Evolutionary conservation across 2,797 vertebrate genomes (phyloP), one percentile per base, ranked within the genome.

Genomic region (Naso thynnoides): DNA sequence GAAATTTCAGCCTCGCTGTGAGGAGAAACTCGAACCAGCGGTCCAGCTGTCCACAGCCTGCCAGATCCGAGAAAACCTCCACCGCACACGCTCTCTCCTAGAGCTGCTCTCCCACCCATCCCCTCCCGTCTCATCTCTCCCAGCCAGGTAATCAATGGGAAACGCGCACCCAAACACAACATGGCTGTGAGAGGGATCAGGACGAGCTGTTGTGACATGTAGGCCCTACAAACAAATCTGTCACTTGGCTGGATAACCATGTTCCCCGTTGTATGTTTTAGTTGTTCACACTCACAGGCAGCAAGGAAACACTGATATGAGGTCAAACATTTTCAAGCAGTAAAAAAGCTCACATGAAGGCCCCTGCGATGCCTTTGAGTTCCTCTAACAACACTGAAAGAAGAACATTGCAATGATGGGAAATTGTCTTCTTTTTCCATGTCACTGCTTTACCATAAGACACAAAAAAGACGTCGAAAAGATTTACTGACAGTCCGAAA

Each of bases 1-100:
- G 94, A 93, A 94, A 95, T 95, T 94, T 94, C 94, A 94, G 91
- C 91, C 92, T 89, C 60, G 14, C 88, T 83, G 81, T 85, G 91
- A 88, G 76, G 64, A 85, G 94, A 94, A 95, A 94, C 92, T 88
- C 69, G 81, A 94, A 94, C 92, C 73, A 52, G 64, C 47, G 86
- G 90, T 88, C 94, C 94, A 95, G 94, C 94, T 94, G 94, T 93
- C 92, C 64, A 67, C 83, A 83, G 88, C 85, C 83, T 85, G 88
- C 87, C 84, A 83, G 58, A 77, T 63, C 73, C 6, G 49, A 85
- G 76, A 83, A 86, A 87, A 79, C 68, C 78, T 78, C 84, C 73
- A 23, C 69, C 73, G 67, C 84, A 86, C 83, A 78, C 74, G 36
- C 61, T 88, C 83, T 82, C 76, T 55, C 70, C 55, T 65, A 75